Evolutionary conservation across 2,797 vertebrate genomes (phyloP).

Genomic region (Tapera naevia): DNA sequence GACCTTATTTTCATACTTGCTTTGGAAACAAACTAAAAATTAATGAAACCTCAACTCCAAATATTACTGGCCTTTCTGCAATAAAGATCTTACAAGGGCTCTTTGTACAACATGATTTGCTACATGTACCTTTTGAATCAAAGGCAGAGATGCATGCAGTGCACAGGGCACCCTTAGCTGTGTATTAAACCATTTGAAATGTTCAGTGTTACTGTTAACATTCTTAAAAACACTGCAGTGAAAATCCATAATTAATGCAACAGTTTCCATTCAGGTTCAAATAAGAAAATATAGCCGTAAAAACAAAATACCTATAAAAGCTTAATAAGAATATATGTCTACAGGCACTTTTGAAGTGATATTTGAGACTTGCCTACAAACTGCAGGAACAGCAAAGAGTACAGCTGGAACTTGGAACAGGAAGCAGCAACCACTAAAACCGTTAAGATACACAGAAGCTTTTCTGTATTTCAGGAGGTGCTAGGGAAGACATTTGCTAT

Average conservation of each 20-base stretch:
- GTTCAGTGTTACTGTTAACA: not conserved
- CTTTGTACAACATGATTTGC: not conserved
- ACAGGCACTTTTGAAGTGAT: not conserved
- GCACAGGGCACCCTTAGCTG: not conserved
- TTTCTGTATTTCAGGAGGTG: not conserved
- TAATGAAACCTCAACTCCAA: not conserved
- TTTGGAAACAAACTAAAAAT: not conserved
- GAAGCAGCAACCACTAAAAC: not conserved
- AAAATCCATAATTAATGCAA: not conserved
- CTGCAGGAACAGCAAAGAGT: not conserved
- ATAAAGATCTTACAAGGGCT: not conserved
- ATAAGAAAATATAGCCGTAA: not conserved
- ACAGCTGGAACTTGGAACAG: not conserved
- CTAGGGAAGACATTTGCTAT: not conserved
- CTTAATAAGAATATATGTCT: not conserved
- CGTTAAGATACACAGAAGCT: not conserved
- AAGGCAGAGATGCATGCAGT: not conserved
- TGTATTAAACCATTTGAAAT: not conserved
- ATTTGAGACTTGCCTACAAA: not conserved
- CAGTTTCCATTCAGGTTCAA: not conserved
- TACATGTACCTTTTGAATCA: not conserved
- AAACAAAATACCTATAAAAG: not conserved
- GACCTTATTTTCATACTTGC: not conserved
- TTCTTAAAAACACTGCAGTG: not conserved
- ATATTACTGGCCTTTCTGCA: not conserved